Evolutionary conservation across 2,888 invertebrate genomes (phyloP).

Genomic region (Tenthredo mesomela): DNA sequence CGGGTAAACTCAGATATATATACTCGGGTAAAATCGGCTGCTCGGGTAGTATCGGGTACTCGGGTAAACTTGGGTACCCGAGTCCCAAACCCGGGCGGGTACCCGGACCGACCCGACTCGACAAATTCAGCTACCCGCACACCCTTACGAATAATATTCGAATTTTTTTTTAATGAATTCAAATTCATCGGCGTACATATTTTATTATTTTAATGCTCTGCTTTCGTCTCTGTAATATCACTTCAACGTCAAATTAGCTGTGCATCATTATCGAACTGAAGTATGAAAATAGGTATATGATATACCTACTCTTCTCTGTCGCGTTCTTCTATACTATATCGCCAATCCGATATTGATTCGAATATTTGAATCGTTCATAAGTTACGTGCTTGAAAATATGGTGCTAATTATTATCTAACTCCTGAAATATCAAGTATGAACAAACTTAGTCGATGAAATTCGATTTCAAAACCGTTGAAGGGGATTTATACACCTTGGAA

Average conservation of each 20-base stretch:
- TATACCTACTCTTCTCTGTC: too few species aligned
- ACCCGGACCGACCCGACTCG: too few species aligned
- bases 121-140: too few species aligned
- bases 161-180: background rate
- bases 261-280: background rate
- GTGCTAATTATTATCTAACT: background rate
- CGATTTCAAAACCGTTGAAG: background rate
- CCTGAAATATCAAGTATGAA: background rate
- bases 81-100: too few species aligned
- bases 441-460: background rate
- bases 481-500: background rate
- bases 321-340: background rate
- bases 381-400: too few species aligned
- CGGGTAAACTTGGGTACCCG: too few species aligned
- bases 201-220: background rate
- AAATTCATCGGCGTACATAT: background rate
- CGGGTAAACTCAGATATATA: too few species aligned
- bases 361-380: background rate
- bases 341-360: background rate
- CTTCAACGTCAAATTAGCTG: background rate
- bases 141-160: background rate
- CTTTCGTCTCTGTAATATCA: background rate
- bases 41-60: too few species aligned
- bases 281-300: too few species aligned
- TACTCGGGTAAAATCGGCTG: too few species aligned